Evolutionary conservation across 1,140 invertebrate genomes (phyloP).

Genomic region (Danaus plexippus): DNA sequence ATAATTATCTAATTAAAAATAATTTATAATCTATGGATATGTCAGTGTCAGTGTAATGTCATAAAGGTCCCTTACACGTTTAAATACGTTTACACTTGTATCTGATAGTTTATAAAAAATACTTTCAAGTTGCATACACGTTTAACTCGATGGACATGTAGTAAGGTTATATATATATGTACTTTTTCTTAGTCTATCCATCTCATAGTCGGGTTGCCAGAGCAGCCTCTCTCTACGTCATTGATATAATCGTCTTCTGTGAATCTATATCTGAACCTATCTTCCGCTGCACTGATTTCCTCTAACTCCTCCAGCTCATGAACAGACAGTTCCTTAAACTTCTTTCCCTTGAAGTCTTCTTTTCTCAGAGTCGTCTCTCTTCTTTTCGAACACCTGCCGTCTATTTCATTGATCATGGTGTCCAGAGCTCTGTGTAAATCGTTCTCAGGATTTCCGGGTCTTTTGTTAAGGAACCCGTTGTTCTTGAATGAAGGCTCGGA

Average conservation of each 20-base stretch:
- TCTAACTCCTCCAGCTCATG: constrained; percentile 42
- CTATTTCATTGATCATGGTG: constrained; percentile 47
- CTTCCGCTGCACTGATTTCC: constrained; percentile 42
- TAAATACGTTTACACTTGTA: no score
- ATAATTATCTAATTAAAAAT: no score
- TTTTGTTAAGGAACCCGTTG: constrained; percentile 50
- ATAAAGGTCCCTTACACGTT: no score
- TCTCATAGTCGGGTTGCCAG: constrained; percentile 27
- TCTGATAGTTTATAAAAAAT: no score
- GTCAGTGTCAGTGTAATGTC: no score
- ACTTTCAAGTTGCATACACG: no score
- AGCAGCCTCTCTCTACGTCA: constrained; percentile 32
- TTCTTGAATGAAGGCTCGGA: constrained; percentile 23
- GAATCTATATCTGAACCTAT: constrained; percentile 49
- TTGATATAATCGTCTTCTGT: constrained; percentile 46
- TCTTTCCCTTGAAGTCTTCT: constrained; percentile 45
- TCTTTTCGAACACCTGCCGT: constrained; percentile 25
- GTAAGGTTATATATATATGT: not conserved
- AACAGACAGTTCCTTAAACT: constrained; percentile 43
- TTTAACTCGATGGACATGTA: no score
- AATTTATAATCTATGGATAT: no score
- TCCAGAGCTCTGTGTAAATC: constrained; percentile 51
- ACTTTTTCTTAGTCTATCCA: constrained; percentile 34
- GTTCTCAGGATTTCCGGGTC: constrained; percentile 49
- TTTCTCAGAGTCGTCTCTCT: constrained; percentile 13